Conservation (phyloP, 2,113 vertebrate genomes). For the Ardeotis arabs region DNA sequence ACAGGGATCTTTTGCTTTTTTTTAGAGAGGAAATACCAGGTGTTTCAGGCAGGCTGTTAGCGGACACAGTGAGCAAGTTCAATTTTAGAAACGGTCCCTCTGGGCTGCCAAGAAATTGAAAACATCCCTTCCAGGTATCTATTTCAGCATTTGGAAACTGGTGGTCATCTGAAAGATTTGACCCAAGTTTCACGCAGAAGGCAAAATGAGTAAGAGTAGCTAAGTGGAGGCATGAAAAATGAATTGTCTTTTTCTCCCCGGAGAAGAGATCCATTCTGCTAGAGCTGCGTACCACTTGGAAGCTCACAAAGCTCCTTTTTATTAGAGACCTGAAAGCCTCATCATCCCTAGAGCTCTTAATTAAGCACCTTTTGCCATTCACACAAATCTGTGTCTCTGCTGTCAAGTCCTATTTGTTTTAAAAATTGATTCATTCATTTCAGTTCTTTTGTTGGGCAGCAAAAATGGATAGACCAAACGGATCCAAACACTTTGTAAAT, state of each 20-base stretch:
- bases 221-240: conserved; percentile 4
- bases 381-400: conserved; percentile 35
- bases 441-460: conserved; percentile 11
- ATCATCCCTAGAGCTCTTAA: conserved; percentile 59
- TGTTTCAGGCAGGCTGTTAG: background rate
- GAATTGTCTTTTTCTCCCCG: conserved; percentile 23
- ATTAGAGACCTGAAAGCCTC: conserved; percentile 62
- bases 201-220: background rate
- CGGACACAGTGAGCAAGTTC: background rate
- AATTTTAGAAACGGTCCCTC: background rate
- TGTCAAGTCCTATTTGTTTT: conserved; percentile 63
- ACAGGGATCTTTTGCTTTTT: background rate
- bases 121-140: background rate
- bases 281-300: conserved; percentile 13
- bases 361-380: conserved; percentile 59
- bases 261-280: conserved; percentile 30
- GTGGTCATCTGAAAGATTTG: background rate
- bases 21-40: background rate
- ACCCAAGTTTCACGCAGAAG: background rate
- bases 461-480: conserved; percentile 19
- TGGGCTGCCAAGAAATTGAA: background rate
- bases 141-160: background rate
- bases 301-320: conserved; percentile 50
- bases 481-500: background rate
- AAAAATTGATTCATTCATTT: conserved; percentile 43